These are phyloP conservation scores for silkworm (Bombyx mori) DNA, from an alignment of 1,140 invertebrate genomes.

Conservation along the genomic window DNA sequence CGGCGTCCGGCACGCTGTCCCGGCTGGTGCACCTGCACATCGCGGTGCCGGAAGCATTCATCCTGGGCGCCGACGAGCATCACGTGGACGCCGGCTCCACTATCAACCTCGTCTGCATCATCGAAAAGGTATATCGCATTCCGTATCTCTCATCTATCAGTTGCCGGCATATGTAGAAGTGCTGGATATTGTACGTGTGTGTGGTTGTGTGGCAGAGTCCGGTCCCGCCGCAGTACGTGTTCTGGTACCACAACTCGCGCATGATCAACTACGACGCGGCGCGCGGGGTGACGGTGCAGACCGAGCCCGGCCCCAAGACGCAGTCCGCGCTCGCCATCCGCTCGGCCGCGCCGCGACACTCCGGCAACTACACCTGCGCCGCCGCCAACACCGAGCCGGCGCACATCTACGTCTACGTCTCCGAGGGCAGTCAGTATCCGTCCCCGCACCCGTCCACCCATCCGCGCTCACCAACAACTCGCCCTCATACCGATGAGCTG, in stretches of 20 bases:
- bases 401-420: slow-evolving; percentile 90
- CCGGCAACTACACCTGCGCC: slow-evolving; percentile 92
- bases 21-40: slow-evolving; percentile 90
- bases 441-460: neutral
- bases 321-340: slow-evolving; percentile 85
- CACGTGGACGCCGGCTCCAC: slow-evolving; percentile 91
- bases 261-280: slow-evolving; percentile 92
- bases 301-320: slow-evolving; percentile 84
- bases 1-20: slow-evolving; percentile 84
- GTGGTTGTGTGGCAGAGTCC: slow-evolving; percentile 76
- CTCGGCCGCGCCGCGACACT: slow-evolving; percentile 85
- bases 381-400: slow-evolving; percentile 90
- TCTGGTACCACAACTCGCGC: slow-evolving; percentile 91
- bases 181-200: too few relatives aligned
- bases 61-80: slow-evolving; percentile 88
- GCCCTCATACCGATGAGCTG: neutral
- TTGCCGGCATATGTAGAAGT: neutral
- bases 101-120: slow-evolving; percentile 91
- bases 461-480: too few relatives aligned
- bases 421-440: slow-evolving; percentile 79
- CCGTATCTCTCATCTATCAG: neutral
- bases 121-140: slow-evolving; percentile 82
- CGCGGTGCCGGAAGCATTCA: slow-evolving; percentile 89
- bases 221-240: slow-evolving; percentile 89
- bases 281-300: slow-evolving; percentile 86